phyloP scores from a whole-genome alignment of 2,113 vertebrate species.

The Leucosticte australis region DNA sequence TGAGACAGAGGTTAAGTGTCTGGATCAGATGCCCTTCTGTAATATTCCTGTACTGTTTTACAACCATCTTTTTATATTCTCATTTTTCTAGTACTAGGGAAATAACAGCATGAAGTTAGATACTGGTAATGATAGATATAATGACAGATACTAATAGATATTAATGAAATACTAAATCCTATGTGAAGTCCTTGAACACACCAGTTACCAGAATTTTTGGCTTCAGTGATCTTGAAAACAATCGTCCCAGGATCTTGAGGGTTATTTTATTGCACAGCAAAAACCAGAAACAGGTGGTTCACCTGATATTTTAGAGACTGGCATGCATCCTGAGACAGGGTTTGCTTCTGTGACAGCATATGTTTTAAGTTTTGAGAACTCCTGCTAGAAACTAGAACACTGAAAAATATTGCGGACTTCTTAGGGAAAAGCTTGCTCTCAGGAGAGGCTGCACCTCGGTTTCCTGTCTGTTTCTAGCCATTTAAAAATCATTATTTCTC shows the following conservation, averaged over 20 bases:
- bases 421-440: not conserved
- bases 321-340: not conserved
- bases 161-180: not conserved
- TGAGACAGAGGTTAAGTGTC: not conserved
- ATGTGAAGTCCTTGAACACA: not conserved
- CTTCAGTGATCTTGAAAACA: not conserved
- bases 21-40: not conserved
- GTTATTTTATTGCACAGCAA: not conserved
- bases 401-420: not conserved
- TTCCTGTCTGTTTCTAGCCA: not conserved
- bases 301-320: not conserved
- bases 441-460: not conserved
- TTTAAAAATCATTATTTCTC: not conserved
- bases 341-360: not conserved
- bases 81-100: not conserved
- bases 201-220: not conserved
- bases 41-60: not conserved
- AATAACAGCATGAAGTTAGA: not conserved
- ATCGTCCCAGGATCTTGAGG: not conserved
- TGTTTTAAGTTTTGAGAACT: not conserved
- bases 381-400: not conserved
- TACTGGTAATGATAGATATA: not conserved
- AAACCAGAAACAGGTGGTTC: not conserved
- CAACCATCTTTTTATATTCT: not conserved
- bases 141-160: not conserved